Conservation (phyloP, 2,888 invertebrate genomes). For the Eremobia ochroleuca region DNA sequence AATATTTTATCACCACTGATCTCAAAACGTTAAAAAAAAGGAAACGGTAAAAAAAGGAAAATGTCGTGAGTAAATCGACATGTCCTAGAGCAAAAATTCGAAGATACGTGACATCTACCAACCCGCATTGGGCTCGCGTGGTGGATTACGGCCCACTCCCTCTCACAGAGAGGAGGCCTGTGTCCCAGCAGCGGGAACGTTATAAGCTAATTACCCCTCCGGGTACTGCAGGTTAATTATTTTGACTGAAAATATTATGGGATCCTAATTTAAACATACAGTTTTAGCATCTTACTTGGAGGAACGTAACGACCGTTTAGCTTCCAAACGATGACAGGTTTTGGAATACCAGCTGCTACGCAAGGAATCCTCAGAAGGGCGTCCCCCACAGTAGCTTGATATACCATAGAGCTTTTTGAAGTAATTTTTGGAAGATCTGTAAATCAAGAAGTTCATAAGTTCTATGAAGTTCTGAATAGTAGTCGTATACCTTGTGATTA, state of each 20-base stretch:
- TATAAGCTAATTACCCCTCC: neutral
- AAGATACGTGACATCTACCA: neutral
- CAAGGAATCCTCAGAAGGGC: slow-evolving; percentile 49
- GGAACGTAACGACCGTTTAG: slow-evolving; percentile 19
- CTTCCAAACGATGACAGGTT: slow-evolving; percentile 53
- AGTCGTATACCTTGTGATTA: neutral
- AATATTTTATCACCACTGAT: neutral
- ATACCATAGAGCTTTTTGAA: slow-evolving; percentile 10
- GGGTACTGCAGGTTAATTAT: neutral
- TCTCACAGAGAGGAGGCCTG: neutral
- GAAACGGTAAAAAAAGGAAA: no score
- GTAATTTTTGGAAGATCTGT: slow-evolving; percentile 49
- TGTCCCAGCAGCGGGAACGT: neutral
- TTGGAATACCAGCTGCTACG: slow-evolving; percentile 45
- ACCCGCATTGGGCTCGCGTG: neutral
- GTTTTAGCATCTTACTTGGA: slow-evolving; percentile 31
- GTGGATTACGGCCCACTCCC: neutral
- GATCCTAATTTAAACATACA: neutral
- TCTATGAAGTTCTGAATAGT: neutral
- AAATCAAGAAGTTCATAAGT: neutral
- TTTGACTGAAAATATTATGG: neutral
- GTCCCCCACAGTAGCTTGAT: slow-evolving; percentile 48
- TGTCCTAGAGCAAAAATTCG: neutral
- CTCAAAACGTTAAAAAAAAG: neutral
- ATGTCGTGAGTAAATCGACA: neutral